These are phyloP conservation scores for Spea bombifrons DNA, from an alignment of 2,113 vertebrate genomes.

Conservation along the genomic window DNA sequence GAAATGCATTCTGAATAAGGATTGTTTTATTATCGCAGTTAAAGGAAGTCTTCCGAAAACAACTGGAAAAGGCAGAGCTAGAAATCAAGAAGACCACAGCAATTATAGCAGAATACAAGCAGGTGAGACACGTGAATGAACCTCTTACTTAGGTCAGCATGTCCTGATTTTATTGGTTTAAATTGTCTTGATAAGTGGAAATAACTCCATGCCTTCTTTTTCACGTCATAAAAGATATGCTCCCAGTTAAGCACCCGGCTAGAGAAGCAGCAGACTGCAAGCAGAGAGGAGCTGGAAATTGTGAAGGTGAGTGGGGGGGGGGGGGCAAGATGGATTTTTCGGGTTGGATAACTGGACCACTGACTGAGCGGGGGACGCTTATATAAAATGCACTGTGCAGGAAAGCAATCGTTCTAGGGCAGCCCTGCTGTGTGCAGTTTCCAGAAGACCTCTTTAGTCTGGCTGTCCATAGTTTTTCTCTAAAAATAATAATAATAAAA, in stretches of 20 bases:
- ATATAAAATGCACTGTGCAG: too few relatives aligned
- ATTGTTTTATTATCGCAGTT: constrained; percentile 65
- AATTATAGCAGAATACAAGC: constrained; percentile 96
- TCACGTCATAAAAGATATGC: constrained; percentile 80
- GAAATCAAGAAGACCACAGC: constrained; percentile 98
- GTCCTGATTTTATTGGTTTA: background rate
- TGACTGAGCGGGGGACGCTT: too few relatives aligned
- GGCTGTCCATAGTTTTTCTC: constrained; percentile 31
- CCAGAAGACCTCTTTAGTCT: background rate
- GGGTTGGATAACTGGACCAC: too few relatives aligned
- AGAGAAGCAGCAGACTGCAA: constrained; percentile 90
- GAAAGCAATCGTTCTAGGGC: too few relatives aligned
- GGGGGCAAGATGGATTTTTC: too few relatives aligned
- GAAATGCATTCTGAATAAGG: background rate
- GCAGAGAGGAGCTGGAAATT: constrained; percentile 92
- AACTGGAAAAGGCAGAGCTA: constrained; percentile 92
- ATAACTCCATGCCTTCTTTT: background rate
- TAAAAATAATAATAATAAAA: constrained; percentile 3
- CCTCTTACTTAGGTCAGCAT: background rate
- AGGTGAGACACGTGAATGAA: constrained; percentile 67
- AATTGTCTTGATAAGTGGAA: constrained; percentile 10
- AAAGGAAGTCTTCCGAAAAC: constrained; percentile 95
- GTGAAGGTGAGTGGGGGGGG: constrained; percentile 75
- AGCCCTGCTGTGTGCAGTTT: background rate
- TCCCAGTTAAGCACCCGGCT: constrained; percentile 93